phyloP scores from a whole-genome alignment of 1,140 invertebrate species.

The Campoletis sonorensis region DNA sequence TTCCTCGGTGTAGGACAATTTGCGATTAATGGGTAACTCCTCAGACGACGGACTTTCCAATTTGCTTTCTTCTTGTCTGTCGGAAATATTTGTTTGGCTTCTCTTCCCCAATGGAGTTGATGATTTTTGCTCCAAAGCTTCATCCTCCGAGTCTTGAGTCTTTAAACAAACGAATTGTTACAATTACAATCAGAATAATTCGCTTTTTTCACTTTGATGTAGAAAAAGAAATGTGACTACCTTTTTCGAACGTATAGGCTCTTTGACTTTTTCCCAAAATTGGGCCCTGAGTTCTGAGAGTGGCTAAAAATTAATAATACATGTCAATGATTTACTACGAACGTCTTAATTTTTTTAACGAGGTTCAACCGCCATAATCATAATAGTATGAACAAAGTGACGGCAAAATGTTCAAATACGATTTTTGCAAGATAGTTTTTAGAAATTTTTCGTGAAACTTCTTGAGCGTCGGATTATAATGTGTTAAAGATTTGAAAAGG shows the following conservation, averaged over 20 bases:
- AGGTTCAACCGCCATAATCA: too few species aligned
- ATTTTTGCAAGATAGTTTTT: too few species aligned
- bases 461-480: too few species aligned
- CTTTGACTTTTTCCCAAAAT: constrained; percentile 63
- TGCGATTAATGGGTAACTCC: constrained; percentile 58
- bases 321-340: background rate
- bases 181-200: background rate
- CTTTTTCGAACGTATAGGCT: background rate
- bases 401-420: too few species aligned
- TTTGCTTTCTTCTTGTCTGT: background rate
- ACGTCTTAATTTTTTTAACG: too few species aligned
- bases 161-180: background rate
- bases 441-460: too few species aligned
- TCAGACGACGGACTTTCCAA: background rate
- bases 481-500: too few species aligned
- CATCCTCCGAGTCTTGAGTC: background rate
- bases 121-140: background rate
- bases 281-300: constrained; percentile 75
- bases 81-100: background rate
- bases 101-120: background rate
- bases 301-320: constrained; percentile 70
- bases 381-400: too few species aligned
- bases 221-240: background rate
- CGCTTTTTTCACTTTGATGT: background rate
- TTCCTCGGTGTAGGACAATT: constrained; percentile 64